Conservation (phyloP, 2,113 vertebrate species). For the Probosciger aterrimus region DNA sequence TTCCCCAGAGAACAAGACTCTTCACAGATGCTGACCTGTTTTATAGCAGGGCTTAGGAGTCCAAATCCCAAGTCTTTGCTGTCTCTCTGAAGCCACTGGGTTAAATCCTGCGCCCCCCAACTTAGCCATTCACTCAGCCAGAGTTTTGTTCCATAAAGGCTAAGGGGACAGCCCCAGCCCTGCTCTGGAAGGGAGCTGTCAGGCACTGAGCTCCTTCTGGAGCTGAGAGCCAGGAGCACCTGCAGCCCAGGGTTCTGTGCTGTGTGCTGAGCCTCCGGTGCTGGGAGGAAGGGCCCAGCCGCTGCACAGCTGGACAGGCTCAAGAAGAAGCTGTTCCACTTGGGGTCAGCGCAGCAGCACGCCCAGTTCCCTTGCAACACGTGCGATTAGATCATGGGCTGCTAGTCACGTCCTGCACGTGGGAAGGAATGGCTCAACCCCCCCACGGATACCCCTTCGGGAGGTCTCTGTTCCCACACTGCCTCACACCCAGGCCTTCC, state of each 20-base stretch:
- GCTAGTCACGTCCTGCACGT: neutral
- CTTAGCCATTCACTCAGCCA: neutral
- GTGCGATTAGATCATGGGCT: neutral
- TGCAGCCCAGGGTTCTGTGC: neutral
- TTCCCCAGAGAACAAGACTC: neutral
- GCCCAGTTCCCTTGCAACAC: neutral
- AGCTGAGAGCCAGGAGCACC: neutral
- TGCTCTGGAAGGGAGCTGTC: neutral
- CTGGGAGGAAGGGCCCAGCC: neutral
- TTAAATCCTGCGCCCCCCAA: neutral
- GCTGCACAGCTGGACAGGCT: constrained; percentile 7
- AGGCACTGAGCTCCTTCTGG: neutral
- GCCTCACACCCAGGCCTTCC: neutral
- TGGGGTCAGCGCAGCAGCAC: neutral
- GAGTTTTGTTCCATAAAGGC: neutral
- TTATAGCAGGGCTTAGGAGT: neutral
- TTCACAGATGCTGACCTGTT: neutral
- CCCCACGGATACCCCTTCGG: rapidly evolving
- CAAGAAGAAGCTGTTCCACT: neutral
- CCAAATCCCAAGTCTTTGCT: neutral
- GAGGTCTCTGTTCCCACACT: neutral
- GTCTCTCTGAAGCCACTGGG: neutral
- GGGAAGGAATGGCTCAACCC: neutral
- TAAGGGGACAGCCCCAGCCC: neutral
- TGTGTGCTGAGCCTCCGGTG: neutral